Conservation (phyloP, 1,140 invertebrate species). For the Drosophila rhopaloa region DNA sequence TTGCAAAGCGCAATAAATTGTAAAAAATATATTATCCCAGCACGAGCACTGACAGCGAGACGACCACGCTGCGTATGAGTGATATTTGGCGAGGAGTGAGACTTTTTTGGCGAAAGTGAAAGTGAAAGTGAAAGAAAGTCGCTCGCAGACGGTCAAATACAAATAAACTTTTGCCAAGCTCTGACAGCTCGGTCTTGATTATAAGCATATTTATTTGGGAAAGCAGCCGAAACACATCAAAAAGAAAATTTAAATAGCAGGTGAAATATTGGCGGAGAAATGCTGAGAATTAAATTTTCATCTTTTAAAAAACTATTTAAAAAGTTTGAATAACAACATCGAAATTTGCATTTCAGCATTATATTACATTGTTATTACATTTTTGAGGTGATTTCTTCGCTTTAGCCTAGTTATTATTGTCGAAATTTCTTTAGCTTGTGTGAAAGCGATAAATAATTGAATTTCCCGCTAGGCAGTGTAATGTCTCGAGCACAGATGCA, state of each 20-base stretch:
- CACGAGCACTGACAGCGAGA: constrained; percentile 44
- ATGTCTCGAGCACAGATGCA: background rate
- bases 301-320: no score
- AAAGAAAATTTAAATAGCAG: background rate
- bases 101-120: background rate
- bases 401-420: background rate
- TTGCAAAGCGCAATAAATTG: constrained; percentile 57
- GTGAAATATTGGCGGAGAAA: background rate
- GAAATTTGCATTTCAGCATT: no score
- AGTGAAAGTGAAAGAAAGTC: constrained; percentile 17
- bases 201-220: constrained; percentile 3
- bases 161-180: constrained; percentile 29
- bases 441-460: constrained; percentile 1
- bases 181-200: constrained; percentile 7
- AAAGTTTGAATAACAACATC: no score
- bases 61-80: constrained; percentile 44
- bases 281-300: no score
- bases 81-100: constrained; percentile 5
- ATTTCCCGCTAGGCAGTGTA: background rate
- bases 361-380: no score
- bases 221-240: background rate
- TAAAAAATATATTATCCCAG: constrained; percentile 42
- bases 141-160: constrained; percentile 31
- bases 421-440: background rate
- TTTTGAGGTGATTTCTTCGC: no score